Conservation (phyloP, 2,888 invertebrate species). For the Gordius sp. region DNA sequence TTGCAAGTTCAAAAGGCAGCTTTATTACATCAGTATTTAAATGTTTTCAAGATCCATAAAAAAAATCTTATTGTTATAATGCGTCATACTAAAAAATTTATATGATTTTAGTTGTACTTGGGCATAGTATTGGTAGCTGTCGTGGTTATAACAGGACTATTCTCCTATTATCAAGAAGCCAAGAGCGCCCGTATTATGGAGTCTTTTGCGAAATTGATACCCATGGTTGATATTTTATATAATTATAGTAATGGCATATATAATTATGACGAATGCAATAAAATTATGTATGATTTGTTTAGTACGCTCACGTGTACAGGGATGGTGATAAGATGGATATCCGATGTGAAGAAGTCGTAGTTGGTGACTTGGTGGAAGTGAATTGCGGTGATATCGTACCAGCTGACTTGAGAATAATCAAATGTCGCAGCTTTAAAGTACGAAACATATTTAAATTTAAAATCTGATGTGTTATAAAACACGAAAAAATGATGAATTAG, state of each 20-base stretch:
- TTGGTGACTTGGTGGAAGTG: slow-evolving; percentile 1
- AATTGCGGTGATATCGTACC: neutral
- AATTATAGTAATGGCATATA: too few species aligned
- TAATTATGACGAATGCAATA: neutral
- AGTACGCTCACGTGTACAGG: neutral
- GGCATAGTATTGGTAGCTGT: neutral
- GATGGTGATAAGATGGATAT: neutral
- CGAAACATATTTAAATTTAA: neutral
- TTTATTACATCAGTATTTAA: too few species aligned
- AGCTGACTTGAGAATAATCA: slow-evolving; percentile 1
- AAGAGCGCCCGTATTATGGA: neutral
- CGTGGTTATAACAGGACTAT: neutral
- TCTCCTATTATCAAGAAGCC: neutral
- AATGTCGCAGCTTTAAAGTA: neutral
- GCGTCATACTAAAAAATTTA: too few species aligned
- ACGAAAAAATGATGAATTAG: too few species aligned
- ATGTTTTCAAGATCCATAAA: too few species aligned
- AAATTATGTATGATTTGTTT: neutral
- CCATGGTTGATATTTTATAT: neutral
- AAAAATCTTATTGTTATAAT: too few species aligned
- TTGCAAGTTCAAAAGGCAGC: too few species aligned
- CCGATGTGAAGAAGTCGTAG: neutral
- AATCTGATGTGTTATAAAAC: neutral
- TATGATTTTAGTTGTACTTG: neutral
- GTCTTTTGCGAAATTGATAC: neutral